phyloP scores from a whole-genome alignment of 2,797 vertebrate species.

The Alcedo atthis region DNA sequence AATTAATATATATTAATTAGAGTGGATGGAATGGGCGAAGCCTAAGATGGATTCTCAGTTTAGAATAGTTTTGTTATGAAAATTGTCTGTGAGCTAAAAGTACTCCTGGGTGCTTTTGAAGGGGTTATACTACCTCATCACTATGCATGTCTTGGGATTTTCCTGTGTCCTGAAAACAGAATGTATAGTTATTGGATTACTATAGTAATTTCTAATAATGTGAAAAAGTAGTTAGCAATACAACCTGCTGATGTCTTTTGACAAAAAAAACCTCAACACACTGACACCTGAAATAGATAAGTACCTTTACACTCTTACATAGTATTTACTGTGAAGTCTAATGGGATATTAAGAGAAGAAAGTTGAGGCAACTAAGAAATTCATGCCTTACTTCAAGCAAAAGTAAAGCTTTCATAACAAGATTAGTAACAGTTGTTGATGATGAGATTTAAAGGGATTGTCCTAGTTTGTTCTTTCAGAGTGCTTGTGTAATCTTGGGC shows the following conservation, averaged over 20 bases:
- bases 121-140: neutral
- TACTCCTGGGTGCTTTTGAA: neutral
- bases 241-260: neutral
- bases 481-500: neutral
- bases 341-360: neutral
- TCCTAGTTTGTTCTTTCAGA: constrained; percentile 8
- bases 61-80: neutral
- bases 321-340: neutral
- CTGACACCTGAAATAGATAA: neutral
- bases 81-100: neutral
- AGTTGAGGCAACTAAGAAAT: neutral
- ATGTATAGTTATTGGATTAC: neutral
- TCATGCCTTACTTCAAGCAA: neutral
- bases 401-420: constrained; percentile 13
- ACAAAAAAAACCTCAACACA: neutral
- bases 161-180: neutral
- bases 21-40: neutral
- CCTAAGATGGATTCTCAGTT: neutral
- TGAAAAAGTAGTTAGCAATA: neutral
- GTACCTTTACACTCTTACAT: neutral
- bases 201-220: neutral
- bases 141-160: neutral
- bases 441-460: constrained; percentile 19
- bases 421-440: neutral
- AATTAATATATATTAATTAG: neutral